Base-by-base conservation (phyloP, 2,888 invertebrate species). In the Chrysolina americana region DNA sequence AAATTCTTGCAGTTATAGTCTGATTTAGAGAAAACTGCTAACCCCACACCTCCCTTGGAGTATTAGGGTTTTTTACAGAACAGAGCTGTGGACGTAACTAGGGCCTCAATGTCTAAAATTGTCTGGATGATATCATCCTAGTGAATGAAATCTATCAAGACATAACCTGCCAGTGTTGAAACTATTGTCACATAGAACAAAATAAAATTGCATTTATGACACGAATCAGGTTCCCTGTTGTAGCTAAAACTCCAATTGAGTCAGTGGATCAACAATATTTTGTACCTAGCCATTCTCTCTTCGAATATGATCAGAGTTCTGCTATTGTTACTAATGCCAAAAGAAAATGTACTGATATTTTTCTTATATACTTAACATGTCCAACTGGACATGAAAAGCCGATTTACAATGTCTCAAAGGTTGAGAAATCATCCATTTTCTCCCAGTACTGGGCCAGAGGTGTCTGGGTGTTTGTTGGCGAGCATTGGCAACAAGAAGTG, bases 231-330 rank as follows among this genome's bases (percentile, higher is more conserved):
- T 65, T 4, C 36, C 15, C 1, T 36, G 65, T 65, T 28, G 65
- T 28, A 65, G 65, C 65, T 36, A 23, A 65, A 65, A 28, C 65
- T 41, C 65, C 36, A 65, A 9, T 65, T 41, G 28, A 65, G 36
- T 65, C 41, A 65, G 41, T 36, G 41, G 41, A 36, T 36, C 65
- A 65, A 13, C 65, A n/a, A 36, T 41, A 65, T 28, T 65, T 65
- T 28, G 36, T 65, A 65, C 36, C 36, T 3, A 41, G 65, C 36
- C 36, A 65, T 65, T 36, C 65, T 65, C 36, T 28, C 15, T 36
- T 65, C 41, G 65, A 65, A 36, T 28, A 8, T 23, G 15, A 41
- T 4, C 65, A 36, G 36, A 41, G 11, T 23, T 65, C 28, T 36
- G 65, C 5, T 36, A 8, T 65, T 36, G 4, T 65, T 65, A 41